These are phyloP conservation scores for Clitarchus hookeri DNA, from an alignment of 2,888 invertebrate species.

Conservation along the genomic window DNA sequence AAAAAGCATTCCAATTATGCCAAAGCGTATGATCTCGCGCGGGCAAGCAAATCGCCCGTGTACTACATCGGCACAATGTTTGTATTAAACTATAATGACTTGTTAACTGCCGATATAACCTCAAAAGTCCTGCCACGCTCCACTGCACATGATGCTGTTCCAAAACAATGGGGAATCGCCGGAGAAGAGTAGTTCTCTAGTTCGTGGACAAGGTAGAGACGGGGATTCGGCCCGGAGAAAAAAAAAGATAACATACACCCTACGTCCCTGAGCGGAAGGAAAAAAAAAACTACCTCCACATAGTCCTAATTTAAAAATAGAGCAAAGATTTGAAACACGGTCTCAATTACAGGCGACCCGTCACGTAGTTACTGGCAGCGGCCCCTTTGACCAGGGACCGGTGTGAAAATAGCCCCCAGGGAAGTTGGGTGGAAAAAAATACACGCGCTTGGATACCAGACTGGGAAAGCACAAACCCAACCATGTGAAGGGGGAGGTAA, in stretches of 20 bases:
- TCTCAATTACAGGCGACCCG: conserved; percentile 10
- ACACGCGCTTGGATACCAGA: not conserved
- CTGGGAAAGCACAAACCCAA: not conserved
- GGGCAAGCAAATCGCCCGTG: not conserved
- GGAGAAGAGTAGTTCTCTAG: not conserved
- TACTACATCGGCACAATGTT: not conserved
- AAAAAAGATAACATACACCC: not conserved
- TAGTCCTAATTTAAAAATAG: not conserved
- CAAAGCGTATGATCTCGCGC: not conserved
- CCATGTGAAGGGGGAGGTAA: not conserved
- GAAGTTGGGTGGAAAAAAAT: not conserved
- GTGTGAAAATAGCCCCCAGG: not conserved
- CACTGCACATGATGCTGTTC: not conserved
- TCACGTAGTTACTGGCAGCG: not conserved
- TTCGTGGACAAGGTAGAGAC: not conserved
- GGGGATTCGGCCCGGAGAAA: not conserved
- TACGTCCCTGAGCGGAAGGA: not conserved
- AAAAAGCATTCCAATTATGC: not conserved
- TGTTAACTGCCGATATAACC: not conserved
- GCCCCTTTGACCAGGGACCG: not conserved
- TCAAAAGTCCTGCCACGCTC: conserved; percentile 6
- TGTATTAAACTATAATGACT: not conserved
- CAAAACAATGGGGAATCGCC: not conserved
- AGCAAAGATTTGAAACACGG: not conserved
- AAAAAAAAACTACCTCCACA: not conserved